Base-by-base conservation (phyloP, 92 coral and sea anemone genomes). In the Palythoa heliodiscus region DNA sequence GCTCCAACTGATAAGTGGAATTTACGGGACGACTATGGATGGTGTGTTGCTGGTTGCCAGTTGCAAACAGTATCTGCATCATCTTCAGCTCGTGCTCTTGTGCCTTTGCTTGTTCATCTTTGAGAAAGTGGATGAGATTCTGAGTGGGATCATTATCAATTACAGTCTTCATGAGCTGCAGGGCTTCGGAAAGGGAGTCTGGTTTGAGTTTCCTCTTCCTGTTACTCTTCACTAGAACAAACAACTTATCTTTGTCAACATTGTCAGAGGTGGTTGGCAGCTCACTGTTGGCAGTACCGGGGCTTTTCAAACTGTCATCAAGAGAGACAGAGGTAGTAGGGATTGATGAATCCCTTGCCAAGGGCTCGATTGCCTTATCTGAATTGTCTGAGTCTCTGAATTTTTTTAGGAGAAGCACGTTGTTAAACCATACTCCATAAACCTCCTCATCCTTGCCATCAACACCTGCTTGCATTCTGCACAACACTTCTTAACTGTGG, bases 341-440 rank as follows among this genome's bases (percentile, higher is more conserved):
- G 38, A 29, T 37, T 58, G 73, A 69, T 20, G 52, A 71, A 52
- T 78, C 73, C 68, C 22, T 75, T 11, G 86, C 29, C 38, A 79
- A 71, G 70, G 88, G 83, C 88, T 86, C 83, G 19, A 86, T 5
- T 25, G 83, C 83, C 38, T 72, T 39, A 24, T 7, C 72, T 23
- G 72, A 81, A 40, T 84, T 84, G 79, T 57, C 72, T 2, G 82
- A 84, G 66, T 86, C 76, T 75, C 88, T 75, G 2, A 84, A 75
- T 19, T 86, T 75, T 10, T 43, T 35, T 24, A 29, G 75, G 11
- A 47, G 60, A 16, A 86, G 54, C 55, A 86, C 40, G 29, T 64
- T 82, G 66, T 77, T 77, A 40, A 86, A 86, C 88, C 35, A 86
- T 63, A 73, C 75, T 17, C 89, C 78, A 50, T 67, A 86, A 12